Conservation (phyloP, 2,888 invertebrate genomes). For the Eledona agricola region DNA sequence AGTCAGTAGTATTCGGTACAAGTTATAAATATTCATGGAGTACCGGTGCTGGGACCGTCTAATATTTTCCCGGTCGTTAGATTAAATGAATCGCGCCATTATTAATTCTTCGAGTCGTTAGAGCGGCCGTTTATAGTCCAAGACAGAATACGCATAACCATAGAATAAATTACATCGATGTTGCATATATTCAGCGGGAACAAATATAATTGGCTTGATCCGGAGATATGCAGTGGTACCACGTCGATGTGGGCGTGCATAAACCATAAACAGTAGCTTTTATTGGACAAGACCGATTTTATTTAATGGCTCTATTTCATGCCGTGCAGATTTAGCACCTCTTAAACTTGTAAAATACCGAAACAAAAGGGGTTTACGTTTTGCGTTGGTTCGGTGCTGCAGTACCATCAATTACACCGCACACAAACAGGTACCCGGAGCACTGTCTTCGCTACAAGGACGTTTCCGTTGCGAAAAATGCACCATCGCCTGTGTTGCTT, state of each 20-base stretch:
- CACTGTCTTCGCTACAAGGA: too few species aligned
- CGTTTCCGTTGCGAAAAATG: conserved; percentile 6
- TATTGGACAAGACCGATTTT: conserved; percentile 37
- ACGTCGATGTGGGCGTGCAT: conserved; percentile 35
- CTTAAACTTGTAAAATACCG: conserved; percentile 7
- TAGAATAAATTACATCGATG: conserved; percentile 31
- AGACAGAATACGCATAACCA: conserved; percentile 17
- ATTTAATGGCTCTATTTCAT: conserved; percentile 35
- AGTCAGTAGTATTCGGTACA: too few species aligned
- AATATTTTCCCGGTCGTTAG: conserved; percentile 19
- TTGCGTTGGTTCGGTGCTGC: too few species aligned
- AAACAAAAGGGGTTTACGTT: neutral
- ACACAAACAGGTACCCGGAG: too few species aligned
- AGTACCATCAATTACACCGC: too few species aligned
- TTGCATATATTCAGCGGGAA: conserved; percentile 19
- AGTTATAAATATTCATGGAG: too few species aligned
- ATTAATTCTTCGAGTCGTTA: conserved; percentile 24
- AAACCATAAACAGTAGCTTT: conserved; percentile 35
- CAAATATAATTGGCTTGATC: conserved; percentile 35
- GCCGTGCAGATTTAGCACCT: conserved; percentile 17
- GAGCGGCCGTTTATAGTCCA: conserved; percentile 24
- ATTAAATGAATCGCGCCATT: conserved; percentile 16
- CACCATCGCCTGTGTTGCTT: conserved; percentile 11
- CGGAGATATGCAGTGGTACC: conserved; percentile 30
- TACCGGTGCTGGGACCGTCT: conserved; percentile 13